phyloP scores from a whole-genome alignment of 2,888 invertebrate genomes.

The Empis livida region DNA sequence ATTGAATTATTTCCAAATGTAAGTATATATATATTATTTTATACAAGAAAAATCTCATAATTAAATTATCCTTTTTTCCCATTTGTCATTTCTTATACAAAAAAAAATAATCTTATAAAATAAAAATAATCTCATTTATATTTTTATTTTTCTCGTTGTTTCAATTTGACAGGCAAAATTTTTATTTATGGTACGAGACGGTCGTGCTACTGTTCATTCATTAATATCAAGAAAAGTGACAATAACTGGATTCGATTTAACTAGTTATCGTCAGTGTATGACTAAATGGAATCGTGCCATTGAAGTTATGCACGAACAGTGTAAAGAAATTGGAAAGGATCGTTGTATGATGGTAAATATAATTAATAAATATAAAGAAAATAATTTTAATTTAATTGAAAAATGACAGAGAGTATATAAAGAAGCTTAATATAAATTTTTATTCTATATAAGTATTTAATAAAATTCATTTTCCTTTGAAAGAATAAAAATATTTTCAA shows the following conservation, averaged over 20 bases:
- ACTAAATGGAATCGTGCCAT: constrained; percentile 95
- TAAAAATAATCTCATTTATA: too few species aligned
- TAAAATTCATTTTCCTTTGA: too few species aligned
- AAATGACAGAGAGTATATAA: too few species aligned
- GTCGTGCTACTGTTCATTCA: constrained; percentile 95
- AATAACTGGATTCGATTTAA: constrained; percentile 77
- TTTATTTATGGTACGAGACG: constrained; percentile 96
- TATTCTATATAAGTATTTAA: too few species aligned
- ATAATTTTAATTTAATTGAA: too few species aligned
- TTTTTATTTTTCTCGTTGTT: constrained; percentile 4
- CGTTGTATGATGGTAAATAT: constrained; percentile 65
- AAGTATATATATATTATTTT: constrained; percentile 16
- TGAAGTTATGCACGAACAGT: constrained; percentile 88
- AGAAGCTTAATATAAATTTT: too few species aligned
- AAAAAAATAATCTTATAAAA: neutral
- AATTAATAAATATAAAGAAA: too few species aligned
- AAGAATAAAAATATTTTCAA: too few species aligned
- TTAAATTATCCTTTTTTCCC: neutral
- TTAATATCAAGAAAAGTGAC: constrained; percentile 88
- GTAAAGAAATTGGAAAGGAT: constrained; percentile 61
- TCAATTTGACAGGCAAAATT: constrained; percentile 59
- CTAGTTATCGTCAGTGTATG: constrained; percentile 86
- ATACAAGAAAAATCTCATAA: neutral
- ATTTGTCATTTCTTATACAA: neutral
- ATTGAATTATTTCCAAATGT: constrained; percentile 86